Conservation (phyloP, 1,140 invertebrate species). For the Drosophila repleta region DNA sequence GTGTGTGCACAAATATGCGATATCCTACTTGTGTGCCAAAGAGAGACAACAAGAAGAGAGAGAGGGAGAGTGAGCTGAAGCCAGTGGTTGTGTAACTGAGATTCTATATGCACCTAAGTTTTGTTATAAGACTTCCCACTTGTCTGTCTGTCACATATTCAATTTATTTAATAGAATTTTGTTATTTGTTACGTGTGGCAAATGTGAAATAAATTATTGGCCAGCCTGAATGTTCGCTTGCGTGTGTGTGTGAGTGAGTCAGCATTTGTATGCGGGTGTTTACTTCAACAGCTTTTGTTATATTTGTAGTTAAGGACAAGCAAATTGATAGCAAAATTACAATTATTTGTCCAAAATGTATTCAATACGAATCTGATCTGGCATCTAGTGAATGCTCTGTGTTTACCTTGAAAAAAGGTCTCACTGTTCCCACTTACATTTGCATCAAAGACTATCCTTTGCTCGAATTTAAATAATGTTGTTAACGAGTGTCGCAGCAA, state of each 20-base stretch:
- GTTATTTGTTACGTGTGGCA: slow-evolving; percentile 51
- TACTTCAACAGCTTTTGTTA: neutral
- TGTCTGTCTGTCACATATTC: slow-evolving; percentile 56
- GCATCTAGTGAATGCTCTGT: neutral
- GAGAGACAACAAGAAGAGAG: neutral
- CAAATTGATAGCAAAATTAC: slow-evolving; percentile 16
- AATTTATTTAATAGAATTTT: slow-evolving; percentile 74
- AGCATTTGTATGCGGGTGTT: neutral
- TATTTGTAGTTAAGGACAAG: slow-evolving; percentile 2
- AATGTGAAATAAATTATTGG: slow-evolving; percentile 45
- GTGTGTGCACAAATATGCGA: slow-evolving; percentile 47
- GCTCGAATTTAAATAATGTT: too few species aligned
- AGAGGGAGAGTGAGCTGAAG: neutral
- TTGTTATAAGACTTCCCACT: slow-evolving; percentile 54
- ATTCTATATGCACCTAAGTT: slow-evolving; percentile 33
- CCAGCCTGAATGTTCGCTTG: slow-evolving; percentile 8
- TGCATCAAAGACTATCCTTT: too few species aligned
- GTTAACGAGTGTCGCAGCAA: too few species aligned
- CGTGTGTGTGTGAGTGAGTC: neutral
- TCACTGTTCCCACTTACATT: too few species aligned
- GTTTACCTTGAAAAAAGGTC: too few species aligned
- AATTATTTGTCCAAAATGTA: neutral
- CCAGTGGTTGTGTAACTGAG: slow-evolving; percentile 31
- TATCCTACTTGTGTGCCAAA: neutral
- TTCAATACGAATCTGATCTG: neutral